A percentile compares a stretch with the other conserved stretches of the same genome.
Evolutionary conservation across 1,140 invertebrate genomes (phyloP).

Genomic region (Spodoptera frugiperda): DNA sequence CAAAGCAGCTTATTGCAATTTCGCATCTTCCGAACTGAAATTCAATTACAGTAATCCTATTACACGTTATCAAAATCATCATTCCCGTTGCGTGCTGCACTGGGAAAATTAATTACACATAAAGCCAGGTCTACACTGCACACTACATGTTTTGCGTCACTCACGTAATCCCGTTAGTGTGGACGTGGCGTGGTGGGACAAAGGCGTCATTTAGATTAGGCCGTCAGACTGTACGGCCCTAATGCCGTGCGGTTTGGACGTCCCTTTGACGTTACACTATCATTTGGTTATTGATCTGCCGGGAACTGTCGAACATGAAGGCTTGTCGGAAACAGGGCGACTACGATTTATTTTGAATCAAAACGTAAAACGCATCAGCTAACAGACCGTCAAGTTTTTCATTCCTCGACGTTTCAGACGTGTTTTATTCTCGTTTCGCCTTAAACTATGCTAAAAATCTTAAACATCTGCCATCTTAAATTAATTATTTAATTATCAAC

Average conservation of each 20-base stretch:
- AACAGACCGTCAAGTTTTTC: too few species aligned
- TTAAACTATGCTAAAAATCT: too few species aligned
- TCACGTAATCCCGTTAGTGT: slow-evolving; percentile 30
- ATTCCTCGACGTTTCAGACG: too few species aligned
- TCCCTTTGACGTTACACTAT: slow-evolving; percentile 4
- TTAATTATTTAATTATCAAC: neutral
- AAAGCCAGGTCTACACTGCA: slow-evolving; percentile 19
- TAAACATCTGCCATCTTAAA: too few species aligned
- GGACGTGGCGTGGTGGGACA: slow-evolving; percentile 28
- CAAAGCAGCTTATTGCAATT: too few species aligned
- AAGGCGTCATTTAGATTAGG: slow-evolving; percentile 33
- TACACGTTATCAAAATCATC: slow-evolving; percentile 8
- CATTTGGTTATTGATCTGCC: neutral
- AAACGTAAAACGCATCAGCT: neutral
- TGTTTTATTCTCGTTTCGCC: too few species aligned
- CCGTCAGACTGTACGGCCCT: slow-evolving; percentile 10
- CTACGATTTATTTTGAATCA: neutral
- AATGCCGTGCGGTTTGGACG: slow-evolving; percentile 18
- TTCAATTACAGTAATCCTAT: neutral
- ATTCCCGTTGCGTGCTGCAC: slow-evolving; percentile 5
- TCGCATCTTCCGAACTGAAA: too few species aligned
- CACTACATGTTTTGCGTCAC: neutral
- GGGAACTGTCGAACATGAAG: neutral
- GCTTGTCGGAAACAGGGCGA: neutral
- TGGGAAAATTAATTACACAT: slow-evolving; percentile 34